Evolutionary conservation across 2,888 invertebrate species (phyloP).

Genomic region (Brenthis daphne): DNA sequence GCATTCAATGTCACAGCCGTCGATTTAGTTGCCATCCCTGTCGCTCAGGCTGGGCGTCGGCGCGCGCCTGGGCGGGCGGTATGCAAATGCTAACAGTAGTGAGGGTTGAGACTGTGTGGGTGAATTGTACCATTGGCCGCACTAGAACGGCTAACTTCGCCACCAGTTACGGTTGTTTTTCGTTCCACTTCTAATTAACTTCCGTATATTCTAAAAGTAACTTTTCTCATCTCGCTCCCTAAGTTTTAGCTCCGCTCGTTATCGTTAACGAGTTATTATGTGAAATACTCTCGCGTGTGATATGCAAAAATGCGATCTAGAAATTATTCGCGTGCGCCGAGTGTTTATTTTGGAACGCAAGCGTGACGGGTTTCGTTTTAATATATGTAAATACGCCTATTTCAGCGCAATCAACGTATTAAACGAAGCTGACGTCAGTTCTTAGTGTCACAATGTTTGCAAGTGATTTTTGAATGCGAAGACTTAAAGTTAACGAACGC

Average conservation of each 20-base stretch:
- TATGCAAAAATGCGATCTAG: conserved; percentile 64
- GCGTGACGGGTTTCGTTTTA: conserved; percentile 57
- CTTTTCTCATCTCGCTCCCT: conserved; percentile 78
- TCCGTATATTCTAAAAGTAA: conserved; percentile 81
- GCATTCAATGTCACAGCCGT: conserved; percentile 60
- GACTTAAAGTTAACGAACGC: conserved; percentile 59
- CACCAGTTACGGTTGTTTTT: conserved; percentile 83
- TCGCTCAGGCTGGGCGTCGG: conserved; percentile 79
- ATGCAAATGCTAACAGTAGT: conserved; percentile 79
- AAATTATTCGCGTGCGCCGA: conserved; percentile 53
- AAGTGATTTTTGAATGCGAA: conserved; percentile 64
- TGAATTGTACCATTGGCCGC: conserved; percentile 80
- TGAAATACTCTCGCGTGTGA: conserved; percentile 72
- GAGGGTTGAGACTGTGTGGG: conserved; percentile 71
- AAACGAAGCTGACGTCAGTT: conserved; percentile 56
- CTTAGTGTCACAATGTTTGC: conserved; percentile 68
- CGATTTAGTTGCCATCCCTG: conserved; percentile 68
- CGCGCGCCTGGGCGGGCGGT: conserved; percentile 81
- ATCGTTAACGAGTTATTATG: conserved; percentile 64
- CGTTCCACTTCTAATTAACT: conserved; percentile 82
- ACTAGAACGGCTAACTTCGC: conserved; percentile 82
- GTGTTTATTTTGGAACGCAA: conserved; percentile 64
- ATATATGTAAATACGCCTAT: conserved; percentile 62
- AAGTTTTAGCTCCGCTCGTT: conserved; percentile 62
- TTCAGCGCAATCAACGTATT: conserved; percentile 55